Base-by-base conservation (phyloP, 92 coral and sea anemone genomes). In the Virgularia gustaviana region DNA sequence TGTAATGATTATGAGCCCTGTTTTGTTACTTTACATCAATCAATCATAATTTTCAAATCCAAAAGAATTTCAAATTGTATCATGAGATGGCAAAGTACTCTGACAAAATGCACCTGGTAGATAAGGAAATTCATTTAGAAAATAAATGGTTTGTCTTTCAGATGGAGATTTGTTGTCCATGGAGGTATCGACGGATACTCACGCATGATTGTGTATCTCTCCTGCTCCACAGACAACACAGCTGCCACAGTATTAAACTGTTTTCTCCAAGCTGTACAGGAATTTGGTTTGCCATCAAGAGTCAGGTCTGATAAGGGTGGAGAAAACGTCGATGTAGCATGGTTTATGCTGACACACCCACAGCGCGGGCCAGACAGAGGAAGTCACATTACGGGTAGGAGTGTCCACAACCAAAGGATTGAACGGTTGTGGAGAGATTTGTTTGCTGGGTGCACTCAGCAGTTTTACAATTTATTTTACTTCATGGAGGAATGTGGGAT, bases 131-230 rank as follows among this genome's bases (percentile, higher is more conserved):
- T 37, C n/a, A 27, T 27, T 34, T 34, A 27, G 32, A 56, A 34
- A 34, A 56, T 37, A 56, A 56, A 27, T 56, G 27, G 32, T 27
- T 56, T 11, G 32, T 34, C 35, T 56, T 27, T 20, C 15, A 56
- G 62, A 56, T 56, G 62, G 62, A 56, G 62, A 56, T 56, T 56
- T 18, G 62, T 56, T 13, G 32, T n/a, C n/a, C n/a, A n/a, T n/a
- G n/a, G n/a, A n/a, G n/a, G n/a, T n/a, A n/a, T n/a, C n/a, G n/a
- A n/a, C 30, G 62, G 62, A 20, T 56, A 6, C 32, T 6, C 62
- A n/a, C 62, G 62, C 62, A 56, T 56, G 62, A 56, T 56, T 27
- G 62, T 56, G 32, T 55, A 6, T 36, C 61, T 55, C 9, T 2
- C 61, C 61, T 55, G 61, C 61, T 3, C 9, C 32, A 55, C 61